Evolutionary conservation across 2,888 invertebrate species (phyloP), one percentile per base, ranked within the genome.

Genomic region (Dicranocentrus wangi): DNA sequence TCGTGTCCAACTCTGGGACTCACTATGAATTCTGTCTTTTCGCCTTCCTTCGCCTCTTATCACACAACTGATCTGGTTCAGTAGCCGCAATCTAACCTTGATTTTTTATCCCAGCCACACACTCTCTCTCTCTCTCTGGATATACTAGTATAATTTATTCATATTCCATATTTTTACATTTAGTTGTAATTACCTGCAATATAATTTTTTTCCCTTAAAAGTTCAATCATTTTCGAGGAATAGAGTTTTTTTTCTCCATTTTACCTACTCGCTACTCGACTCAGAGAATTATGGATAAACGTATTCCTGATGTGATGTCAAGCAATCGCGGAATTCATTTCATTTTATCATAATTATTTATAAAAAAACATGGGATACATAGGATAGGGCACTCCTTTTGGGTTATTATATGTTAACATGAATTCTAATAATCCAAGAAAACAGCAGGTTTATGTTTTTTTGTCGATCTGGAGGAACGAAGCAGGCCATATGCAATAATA

Each of bases 31-130:
- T 43, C n/a, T 1, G 43, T 43, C 13, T 13, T 43, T 43, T 51
- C 17, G 15, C 19, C 51, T 7, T 51, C 8, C n/a, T 25, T 19
- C 13, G n/a, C 25, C 25, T 23, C 25, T 55, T 55, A 55, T 55
- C 55, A 25, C 7, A 55, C 25, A 5, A 27, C 13, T 47, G 66
- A 66, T 66, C 71, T 72, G 61, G 47, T 60, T 58, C 51, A 51
- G 72, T 72, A 72, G 72, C 51, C 51, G 25, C 72, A 72, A 47
- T 23, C 10, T 61, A 72, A 72, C 72, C 72, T 72, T 72, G 72
- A 72, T 72, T 72, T 47, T 68, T 53, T 53, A 53, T 68, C 27
- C 19, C 43, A n/a, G n/a, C n/a, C n/a, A n/a, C n/a, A n/a, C n/a
- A n/a, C n/a, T n/a, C n/a, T n/a, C n/a, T n/a, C n/a, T 23, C 51